Evolutionary conservation across 2,797 vertebrate species (phyloP).

Genomic region (Pachyuromys duprasi): DNA sequence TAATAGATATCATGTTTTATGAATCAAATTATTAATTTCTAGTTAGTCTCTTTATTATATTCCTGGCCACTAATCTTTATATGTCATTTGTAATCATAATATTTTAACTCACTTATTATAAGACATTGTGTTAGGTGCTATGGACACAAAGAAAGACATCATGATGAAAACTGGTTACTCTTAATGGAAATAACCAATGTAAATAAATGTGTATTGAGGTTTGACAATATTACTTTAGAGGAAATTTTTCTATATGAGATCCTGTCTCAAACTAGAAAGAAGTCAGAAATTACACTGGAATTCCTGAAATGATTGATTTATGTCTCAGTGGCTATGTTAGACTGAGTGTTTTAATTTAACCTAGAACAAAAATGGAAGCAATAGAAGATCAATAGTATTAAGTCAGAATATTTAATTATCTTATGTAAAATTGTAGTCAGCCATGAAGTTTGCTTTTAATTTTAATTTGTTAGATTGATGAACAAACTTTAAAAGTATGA

Average conservation of each 20-base stretch:
- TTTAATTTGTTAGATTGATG: background rate
- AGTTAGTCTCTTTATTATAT: background rate
- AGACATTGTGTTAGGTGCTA: background rate
- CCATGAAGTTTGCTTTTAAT: background rate
- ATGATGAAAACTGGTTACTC: background rate
- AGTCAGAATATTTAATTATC: background rate
- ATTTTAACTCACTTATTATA: background rate
- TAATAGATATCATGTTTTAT: background rate
- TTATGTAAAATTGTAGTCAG: constrained; percentile 3
- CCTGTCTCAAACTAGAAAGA: background rate
- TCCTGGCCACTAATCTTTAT: background rate
- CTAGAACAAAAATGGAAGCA: background rate
- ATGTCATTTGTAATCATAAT: background rate
- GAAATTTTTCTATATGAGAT: background rate
- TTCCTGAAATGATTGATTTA: background rate
- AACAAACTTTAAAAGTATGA: background rate
- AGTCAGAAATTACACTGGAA: background rate
- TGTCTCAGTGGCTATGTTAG: background rate
- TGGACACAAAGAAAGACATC: background rate
- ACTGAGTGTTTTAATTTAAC: background rate
- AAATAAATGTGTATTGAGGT: background rate
- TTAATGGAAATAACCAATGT: background rate
- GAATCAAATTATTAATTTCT: background rate
- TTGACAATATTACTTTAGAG: background rate
- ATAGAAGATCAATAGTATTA: background rate